These are phyloP conservation scores for Silvanus unidentatus DNA, from an alignment of 2,888 invertebrate species.

Conservation along the genomic window DNA sequence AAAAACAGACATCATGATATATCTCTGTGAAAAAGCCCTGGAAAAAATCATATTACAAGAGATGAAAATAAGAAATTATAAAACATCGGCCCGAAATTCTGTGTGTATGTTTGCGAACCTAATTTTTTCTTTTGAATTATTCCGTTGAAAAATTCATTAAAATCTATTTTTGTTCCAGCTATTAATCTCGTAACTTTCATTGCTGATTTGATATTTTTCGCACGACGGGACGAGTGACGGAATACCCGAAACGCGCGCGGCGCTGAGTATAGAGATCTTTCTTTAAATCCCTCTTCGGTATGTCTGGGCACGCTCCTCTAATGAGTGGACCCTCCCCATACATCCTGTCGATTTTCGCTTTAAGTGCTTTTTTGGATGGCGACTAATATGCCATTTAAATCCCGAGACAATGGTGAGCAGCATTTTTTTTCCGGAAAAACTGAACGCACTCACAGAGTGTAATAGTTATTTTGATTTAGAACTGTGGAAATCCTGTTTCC, in stretches of 20 bases:
- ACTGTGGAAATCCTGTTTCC: too few relatives aligned
- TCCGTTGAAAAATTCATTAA: constrained; percentile 35
- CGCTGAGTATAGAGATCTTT: constrained; percentile 19
- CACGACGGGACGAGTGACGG: constrained; percentile 19
- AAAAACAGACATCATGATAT: too few relatives aligned
- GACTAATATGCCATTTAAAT: background rate
- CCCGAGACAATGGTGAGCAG: too few relatives aligned
- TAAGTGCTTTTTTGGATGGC: constrained; percentile 20
- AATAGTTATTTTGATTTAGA: too few relatives aligned
- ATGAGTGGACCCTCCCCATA: constrained; percentile 18
- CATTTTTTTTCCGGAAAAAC: too few relatives aligned
- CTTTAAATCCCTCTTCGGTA: constrained; percentile 37
- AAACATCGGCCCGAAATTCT: too few relatives aligned
- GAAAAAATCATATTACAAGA: background rate
- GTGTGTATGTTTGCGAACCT: background rate
- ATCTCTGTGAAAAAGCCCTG: too few relatives aligned
- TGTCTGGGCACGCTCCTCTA: constrained; percentile 40
- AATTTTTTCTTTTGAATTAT: background rate
- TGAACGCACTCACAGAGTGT: too few relatives aligned
- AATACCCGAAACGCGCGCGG: too few relatives aligned
- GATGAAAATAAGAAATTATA: background rate
- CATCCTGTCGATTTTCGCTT: constrained; percentile 13
- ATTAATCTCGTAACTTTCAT: constrained; percentile 35
- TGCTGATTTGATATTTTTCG: constrained; percentile 32
- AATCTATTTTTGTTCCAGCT: constrained; percentile 34